Percentiles rank a stretch among this genome's conserved stretches.
phyloP scores from a whole-genome alignment of 1,140 invertebrate genomes.

The Drosophila kepulauana region DNA sequence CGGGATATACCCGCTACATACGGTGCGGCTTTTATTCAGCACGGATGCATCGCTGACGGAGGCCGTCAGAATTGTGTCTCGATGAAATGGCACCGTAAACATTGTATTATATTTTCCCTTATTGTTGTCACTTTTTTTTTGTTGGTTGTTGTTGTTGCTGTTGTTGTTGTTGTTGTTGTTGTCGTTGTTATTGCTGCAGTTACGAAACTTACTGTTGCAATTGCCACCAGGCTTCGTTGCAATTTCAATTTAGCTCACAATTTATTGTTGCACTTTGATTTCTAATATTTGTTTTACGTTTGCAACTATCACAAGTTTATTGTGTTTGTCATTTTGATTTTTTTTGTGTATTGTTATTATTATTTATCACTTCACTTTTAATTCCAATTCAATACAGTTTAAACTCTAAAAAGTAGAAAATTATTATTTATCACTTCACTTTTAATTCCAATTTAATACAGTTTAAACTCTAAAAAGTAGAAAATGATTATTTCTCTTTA shows the following conservation, averaged over 20 bases:
- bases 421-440: neutral
- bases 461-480: neutral
- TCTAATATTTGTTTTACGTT: constrained; percentile 20
- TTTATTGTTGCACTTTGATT: constrained; percentile 27
- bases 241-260: constrained; percentile 39
- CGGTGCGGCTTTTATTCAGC: constrained; percentile 76
- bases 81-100: constrained; percentile 84
- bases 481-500: neutral
- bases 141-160: constrained; percentile 11
- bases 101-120: constrained; percentile 47
- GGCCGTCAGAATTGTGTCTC: constrained; percentile 80
- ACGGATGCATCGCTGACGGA: constrained; percentile 84
- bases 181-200: constrained; percentile 16
- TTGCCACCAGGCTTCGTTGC: constrained; percentile 15
- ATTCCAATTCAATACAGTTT: neutral
- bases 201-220: constrained; percentile 63
- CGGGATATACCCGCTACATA: constrained; percentile 65
- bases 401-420: neutral
- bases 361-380: neutral
- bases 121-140: constrained; percentile 13
- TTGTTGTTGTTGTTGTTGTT: constrained; percentile 18
- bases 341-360: neutral
- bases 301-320: constrained; percentile 55
- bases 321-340: constrained; percentile 27
- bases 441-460: neutral